Conservation (phyloP, 2,113 vertebrate genomes). For the Myotis lucifugus region DNA sequence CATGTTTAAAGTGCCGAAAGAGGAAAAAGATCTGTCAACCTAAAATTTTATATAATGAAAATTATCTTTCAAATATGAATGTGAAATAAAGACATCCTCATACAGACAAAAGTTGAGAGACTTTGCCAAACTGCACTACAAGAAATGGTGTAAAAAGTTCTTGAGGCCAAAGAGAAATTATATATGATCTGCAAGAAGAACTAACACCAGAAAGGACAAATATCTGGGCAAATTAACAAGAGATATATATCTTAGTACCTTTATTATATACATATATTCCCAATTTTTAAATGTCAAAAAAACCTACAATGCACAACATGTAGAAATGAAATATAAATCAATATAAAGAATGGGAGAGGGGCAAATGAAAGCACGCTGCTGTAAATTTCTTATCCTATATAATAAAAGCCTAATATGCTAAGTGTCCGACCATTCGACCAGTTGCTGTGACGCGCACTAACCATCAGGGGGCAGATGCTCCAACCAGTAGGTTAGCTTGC, state of each 20-base stretch:
- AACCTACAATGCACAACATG: neutral
- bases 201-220: neutral
- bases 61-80: slow-evolving; percentile 2
- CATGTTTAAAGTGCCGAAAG: slow-evolving; percentile 5
- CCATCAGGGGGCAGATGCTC: no score
- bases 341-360: neutral
- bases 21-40: neutral
- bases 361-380: neutral
- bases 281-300: neutral
- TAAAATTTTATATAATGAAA: slow-evolving; percentile 37
- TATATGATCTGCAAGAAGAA: neutral
- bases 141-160: slow-evolving; percentile 13
- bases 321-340: neutral
- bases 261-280: neutral
- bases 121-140: neutral
- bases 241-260: neutral
- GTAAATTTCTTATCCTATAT: neutral
- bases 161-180: slow-evolving; percentile 1
- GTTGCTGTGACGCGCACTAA: no score
- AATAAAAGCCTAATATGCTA: no score
- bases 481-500: no score
- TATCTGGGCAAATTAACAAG: neutral
- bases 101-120: neutral
- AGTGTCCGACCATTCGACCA: no score
- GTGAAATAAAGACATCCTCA: slow-evolving; percentile 35